These are phyloP conservation scores for Amblyornis subalaris DNA, from an alignment of 2,113 vertebrate genomes.

Conservation along the genomic window DNA sequence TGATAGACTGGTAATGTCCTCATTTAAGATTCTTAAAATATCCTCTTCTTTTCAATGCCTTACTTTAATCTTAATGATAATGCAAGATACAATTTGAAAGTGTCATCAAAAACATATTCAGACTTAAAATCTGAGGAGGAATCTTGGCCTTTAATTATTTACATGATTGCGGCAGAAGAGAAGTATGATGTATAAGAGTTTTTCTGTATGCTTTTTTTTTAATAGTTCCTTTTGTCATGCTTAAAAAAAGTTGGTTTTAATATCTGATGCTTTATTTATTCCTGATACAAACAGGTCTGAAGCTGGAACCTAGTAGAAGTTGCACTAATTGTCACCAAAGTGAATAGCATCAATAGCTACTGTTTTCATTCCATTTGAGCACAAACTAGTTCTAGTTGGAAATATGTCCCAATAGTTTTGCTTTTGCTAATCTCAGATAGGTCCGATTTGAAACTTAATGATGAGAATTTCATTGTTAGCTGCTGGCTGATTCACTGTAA, in stretches of 20 bases:
- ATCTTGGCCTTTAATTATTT: not conserved
- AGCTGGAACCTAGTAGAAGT: not conserved
- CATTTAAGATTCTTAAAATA: not conserved
- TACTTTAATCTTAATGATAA: not conserved
- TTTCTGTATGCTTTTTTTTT: not conserved
- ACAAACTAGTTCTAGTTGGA: not conserved
- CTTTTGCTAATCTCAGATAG: not conserved
- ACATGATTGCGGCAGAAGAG: not conserved
- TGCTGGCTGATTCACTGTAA: not conserved
- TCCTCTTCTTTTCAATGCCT: not conserved
- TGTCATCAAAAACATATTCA: not conserved
- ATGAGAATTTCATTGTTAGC: not conserved
- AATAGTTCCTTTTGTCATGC: not conserved
- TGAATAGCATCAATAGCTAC: not conserved
- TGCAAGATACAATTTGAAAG: not conserved
- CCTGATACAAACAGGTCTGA: not conserved
- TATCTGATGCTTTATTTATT: not conserved
- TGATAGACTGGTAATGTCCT: not conserved
- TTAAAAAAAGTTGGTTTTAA: not conserved
- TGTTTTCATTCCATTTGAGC: not conserved
- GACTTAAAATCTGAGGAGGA: not conserved
- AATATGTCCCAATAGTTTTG: not conserved
- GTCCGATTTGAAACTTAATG: not conserved
- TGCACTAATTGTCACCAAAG: not conserved
- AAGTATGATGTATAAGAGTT: not conserved